These are phyloP conservation scores for Nasonovia ribisnigri DNA, from an alignment of 2,888 invertebrate genomes.

Conservation along the genomic window DNA sequence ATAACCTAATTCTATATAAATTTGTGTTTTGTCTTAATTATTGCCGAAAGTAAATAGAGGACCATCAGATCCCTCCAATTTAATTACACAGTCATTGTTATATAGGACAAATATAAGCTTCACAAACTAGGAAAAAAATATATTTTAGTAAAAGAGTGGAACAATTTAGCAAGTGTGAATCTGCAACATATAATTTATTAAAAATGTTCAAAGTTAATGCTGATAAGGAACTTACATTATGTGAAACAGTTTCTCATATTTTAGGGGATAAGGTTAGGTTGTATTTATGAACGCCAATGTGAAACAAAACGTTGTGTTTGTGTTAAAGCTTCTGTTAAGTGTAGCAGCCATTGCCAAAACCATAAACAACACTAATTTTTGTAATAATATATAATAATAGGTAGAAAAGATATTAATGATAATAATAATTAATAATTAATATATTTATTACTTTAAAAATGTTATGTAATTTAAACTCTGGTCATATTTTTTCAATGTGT, in stretches of 20 bases:
- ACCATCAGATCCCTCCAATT: too few species aligned
- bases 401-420: too few species aligned
- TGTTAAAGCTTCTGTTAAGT: not conserved
- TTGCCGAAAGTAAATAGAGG: too few species aligned
- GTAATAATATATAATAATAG: not conserved
- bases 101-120: not conserved
- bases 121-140: not conserved
- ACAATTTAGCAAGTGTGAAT: not conserved
- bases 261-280: not conserved
- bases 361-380: not conserved
- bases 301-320: not conserved
- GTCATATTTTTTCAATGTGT: too few species aligned
- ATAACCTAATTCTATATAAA: too few species aligned
- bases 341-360: not conserved
- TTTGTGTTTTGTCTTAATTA: too few species aligned
- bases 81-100: too few species aligned
- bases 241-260: not conserved
- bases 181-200: not conserved
- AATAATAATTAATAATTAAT: too few species aligned
- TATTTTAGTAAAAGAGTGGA: not conserved
- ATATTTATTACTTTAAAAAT: too few species aligned
- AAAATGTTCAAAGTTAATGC: not conserved
- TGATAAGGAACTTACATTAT: not conserved
- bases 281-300: not conserved
- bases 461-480: too few species aligned